These are phyloP conservation scores for Puntigrus tetrazona DNA, from an alignment of 2,113 vertebrate species.

Conservation along the genomic window DNA sequence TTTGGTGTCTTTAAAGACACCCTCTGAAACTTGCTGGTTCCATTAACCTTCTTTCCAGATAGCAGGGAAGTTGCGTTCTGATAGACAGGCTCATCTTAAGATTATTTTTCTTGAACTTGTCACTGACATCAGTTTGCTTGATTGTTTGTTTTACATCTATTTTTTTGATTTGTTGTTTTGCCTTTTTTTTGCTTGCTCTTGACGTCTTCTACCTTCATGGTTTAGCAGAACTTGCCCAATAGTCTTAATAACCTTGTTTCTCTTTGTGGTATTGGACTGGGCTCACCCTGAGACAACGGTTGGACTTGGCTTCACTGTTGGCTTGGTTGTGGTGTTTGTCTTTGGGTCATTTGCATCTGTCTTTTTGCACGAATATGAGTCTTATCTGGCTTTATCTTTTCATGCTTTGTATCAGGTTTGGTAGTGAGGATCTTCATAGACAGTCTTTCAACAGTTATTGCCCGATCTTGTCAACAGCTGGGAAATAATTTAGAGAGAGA, in stretches of 20 bases:
- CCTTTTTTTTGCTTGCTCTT: slow-evolving; percentile 65
- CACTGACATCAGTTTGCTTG: slow-evolving; percentile 41
- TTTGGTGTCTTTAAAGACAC: slow-evolving; percentile 50
- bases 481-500: slow-evolving; percentile 51
- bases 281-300: slow-evolving; percentile 44
- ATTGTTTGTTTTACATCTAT: slow-evolving; percentile 33
- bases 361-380: slow-evolving; percentile 59
- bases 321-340: slow-evolving; percentile 56
- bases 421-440: slow-evolving; percentile 42
- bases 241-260: slow-evolving; percentile 48
- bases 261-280: slow-evolving; percentile 41
- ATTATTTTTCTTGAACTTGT: slow-evolving; percentile 51
- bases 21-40: slow-evolving; percentile 55
- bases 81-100: slow-evolving; percentile 67
- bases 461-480: slow-evolving; percentile 62
- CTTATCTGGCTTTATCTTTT: slow-evolving; percentile 54
- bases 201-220: slow-evolving; percentile 51
- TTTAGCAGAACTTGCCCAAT: slow-evolving; percentile 58
- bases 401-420: slow-evolving; percentile 46
- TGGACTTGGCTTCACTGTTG: slow-evolving; percentile 49
- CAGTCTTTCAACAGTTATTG: slow-evolving; percentile 55
- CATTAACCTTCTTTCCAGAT: slow-evolving; percentile 56
- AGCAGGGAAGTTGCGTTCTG: slow-evolving; percentile 63
- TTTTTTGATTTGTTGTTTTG: slow-evolving; percentile 60
- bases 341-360: slow-evolving; percentile 50